Conservation (phyloP, 2,888 invertebrate species). For the Linnaemya vulpina region DNA sequence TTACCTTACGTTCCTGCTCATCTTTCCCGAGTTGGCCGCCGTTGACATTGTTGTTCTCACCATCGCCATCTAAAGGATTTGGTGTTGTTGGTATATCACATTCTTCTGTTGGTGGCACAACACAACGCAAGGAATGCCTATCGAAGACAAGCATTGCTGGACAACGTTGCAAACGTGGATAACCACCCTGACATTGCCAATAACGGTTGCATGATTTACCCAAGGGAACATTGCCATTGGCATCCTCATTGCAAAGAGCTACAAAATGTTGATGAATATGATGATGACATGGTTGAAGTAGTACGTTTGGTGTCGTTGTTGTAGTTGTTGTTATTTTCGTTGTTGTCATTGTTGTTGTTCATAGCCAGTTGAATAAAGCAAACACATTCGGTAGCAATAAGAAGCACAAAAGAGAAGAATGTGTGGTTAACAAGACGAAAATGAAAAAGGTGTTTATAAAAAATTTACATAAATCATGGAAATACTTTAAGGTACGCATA, state of each 20-base stretch:
- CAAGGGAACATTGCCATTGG: slow-evolving; percentile 94
- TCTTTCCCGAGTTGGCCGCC: slow-evolving; percentile 75
- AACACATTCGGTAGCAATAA: slow-evolving; percentile 17
- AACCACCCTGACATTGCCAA: slow-evolving; percentile 97
- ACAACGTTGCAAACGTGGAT: slow-evolving; percentile 94
- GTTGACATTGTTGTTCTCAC: slow-evolving; percentile 73
- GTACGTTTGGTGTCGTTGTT: slow-evolving; percentile 37
- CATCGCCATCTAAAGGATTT: slow-evolving; percentile 85
- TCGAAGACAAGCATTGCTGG: slow-evolving; percentile 96
- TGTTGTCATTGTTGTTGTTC: slow-evolving; percentile 30
- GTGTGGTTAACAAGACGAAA: background rate
- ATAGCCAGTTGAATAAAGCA: slow-evolving; percentile 39
- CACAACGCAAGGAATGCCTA: slow-evolving; percentile 90
- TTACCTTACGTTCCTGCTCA: slow-evolving; percentile 78
- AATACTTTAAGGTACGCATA: slow-evolving; percentile 50
- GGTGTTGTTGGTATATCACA: slow-evolving; percentile 93
- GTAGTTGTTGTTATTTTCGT: slow-evolving; percentile 38
- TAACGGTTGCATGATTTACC: slow-evolving; percentile 97
- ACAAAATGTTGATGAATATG: slow-evolving; percentile 1
- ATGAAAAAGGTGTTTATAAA: slow-evolving; percentile 41
- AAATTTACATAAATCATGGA: slow-evolving; percentile 66
- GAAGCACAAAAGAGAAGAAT: slow-evolving; percentile 20
- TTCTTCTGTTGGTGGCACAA: slow-evolving; percentile 94
- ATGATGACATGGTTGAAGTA: slow-evolving; percentile 32
- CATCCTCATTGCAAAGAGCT: slow-evolving; percentile 95